Conservation (phyloP, 2,888 invertebrate species). For the Merodon equestris region DNA sequence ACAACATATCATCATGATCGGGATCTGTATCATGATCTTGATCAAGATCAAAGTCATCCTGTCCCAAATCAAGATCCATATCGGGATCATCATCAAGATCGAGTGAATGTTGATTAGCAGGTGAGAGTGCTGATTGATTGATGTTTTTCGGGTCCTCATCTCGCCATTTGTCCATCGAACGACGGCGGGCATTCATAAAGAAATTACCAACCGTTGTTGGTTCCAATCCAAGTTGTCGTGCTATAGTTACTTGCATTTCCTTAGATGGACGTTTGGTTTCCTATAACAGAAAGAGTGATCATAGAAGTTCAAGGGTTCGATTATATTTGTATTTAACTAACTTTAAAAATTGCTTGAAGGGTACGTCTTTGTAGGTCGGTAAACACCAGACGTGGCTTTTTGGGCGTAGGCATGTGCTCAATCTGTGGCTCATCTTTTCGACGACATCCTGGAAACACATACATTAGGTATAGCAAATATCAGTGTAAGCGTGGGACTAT, state of each 20-base stretch:
- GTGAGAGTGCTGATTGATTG: conserved; percentile 70
- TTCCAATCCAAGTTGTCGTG: conserved; percentile 96
- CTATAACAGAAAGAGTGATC: conserved; percentile 78
- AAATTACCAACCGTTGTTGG: conserved; percentile 99
- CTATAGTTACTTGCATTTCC: conserved; percentile 99
- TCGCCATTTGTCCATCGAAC: conserved; percentile 99
- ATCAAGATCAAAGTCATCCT: conserved; percentile 77
- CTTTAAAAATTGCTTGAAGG: conserved; percentile 99
- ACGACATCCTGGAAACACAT: conserved; percentile 88
- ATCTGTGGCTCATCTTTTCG: conserved; percentile 94
- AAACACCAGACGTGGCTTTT: conserved; percentile 99
- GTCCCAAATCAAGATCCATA: conserved; percentile 76
- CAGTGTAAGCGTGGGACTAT: neutral
- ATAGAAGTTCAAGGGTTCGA: neutral
- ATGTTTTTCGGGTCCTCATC: conserved; percentile 85
- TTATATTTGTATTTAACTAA: conserved; percentile 75
- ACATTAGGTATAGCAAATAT: neutral
- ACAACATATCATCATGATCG: conserved; percentile 72
- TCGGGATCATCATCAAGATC: conserved; percentile 76
- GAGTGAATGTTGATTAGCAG: conserved; percentile 73
- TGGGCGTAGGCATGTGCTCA: conserved; percentile 94
- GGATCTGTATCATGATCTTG: conserved; percentile 70
- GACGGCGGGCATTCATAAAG: conserved; percentile 99
- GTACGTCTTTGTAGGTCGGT: conserved; percentile 99
- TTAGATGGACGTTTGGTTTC: conserved; percentile 99